These are phyloP conservation scores for Rhinophrynus dorsalis DNA, from an alignment of 2,797 vertebrate species.

Conservation along the genomic window DNA sequence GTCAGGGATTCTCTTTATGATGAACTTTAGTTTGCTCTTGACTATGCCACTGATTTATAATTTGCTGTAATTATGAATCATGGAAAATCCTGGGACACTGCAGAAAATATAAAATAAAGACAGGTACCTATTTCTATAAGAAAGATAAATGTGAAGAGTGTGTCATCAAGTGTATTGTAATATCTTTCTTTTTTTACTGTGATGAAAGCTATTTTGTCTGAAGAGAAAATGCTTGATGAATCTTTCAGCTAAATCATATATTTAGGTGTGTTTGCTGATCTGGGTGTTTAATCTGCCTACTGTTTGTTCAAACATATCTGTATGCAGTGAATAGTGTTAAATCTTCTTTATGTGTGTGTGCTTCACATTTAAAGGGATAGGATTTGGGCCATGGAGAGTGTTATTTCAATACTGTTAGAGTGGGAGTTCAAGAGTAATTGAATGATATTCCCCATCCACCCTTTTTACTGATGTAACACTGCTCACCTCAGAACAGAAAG, in stretches of 20 bases:
- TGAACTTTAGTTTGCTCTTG: too few relatives aligned
- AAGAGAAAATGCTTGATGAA: not conserved
- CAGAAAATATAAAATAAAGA: not conserved
- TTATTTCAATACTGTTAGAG: too few relatives aligned
- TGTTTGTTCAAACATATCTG: constrained; percentile 4
- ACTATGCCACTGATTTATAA: too few relatives aligned
- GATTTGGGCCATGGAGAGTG: too few relatives aligned
- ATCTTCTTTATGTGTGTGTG: not conserved
- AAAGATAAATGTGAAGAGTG: not conserved
- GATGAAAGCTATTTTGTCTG: not conserved
- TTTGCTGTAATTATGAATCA: too few relatives aligned
- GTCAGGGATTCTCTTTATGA: too few relatives aligned
- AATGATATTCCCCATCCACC: too few relatives aligned
- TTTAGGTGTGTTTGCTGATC: constrained; percentile 4
- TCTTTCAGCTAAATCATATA: constrained; percentile 9
- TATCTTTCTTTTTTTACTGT: not conserved
- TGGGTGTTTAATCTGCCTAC: constrained; percentile 10
- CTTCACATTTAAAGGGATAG: too few relatives aligned
- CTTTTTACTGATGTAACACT: too few relatives aligned
- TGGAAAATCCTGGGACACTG: not conserved
- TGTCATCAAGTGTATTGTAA: not conserved
- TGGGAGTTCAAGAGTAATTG: too few relatives aligned
- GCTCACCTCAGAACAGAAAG: too few relatives aligned
- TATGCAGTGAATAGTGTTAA: not conserved
- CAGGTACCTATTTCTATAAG: not conserved